Evolutionary conservation across 2,888 invertebrate genomes (phyloP), one percentile per base, ranked within the genome.

Genomic region (Tyria jacobaeae): DNA sequence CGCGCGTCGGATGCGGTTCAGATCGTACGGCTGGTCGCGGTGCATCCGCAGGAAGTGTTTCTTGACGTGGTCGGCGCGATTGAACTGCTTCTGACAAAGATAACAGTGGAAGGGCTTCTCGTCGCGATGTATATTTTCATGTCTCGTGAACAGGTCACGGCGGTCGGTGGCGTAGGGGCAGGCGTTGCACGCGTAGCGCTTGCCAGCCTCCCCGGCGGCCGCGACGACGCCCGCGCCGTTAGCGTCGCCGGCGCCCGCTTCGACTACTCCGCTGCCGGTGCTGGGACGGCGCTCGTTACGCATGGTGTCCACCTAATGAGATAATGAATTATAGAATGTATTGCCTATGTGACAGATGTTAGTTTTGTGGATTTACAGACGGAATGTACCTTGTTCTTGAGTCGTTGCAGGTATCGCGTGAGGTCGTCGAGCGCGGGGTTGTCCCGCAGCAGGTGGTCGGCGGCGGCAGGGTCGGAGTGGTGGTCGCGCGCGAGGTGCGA

Each of bases 71-170:
- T 98, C 98, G 44, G 98, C 98, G 57, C 98, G 95, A 89, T 98
- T 98, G 92, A 98, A 98, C 87, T 98, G 97, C 89, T 98, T 98
- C 85, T 97, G 96, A 85, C 98, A 98, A 37, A 98, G 96, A 87
- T 98, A 98, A 89, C 98, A 98, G 85, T 98, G 97, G 87, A 98
- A 98, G 7, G 98, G 98, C 86, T 98, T 98, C 86, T 98, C 98
- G 86, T 98, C 98, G 77, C 98, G 96, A 86, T 98, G 98, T 71
- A 98, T 98, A 87, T 98, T 98, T 91, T 98, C 98, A 89, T 98
- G 98, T 39, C 98, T 95, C 47, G 98, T 98, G 89, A 97, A 98
- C 50, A 98, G 95, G 91, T 98, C 98, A 70, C 98, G 95, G 17
- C 98, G 95, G 90, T 98, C 98, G 15, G 98, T 98, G 34, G 98